Evolutionary conservation across 2,113 vertebrate genomes (phyloP), one percentile per base, ranked within the genome.

Genomic region (Rhombomys opimus): DNA sequence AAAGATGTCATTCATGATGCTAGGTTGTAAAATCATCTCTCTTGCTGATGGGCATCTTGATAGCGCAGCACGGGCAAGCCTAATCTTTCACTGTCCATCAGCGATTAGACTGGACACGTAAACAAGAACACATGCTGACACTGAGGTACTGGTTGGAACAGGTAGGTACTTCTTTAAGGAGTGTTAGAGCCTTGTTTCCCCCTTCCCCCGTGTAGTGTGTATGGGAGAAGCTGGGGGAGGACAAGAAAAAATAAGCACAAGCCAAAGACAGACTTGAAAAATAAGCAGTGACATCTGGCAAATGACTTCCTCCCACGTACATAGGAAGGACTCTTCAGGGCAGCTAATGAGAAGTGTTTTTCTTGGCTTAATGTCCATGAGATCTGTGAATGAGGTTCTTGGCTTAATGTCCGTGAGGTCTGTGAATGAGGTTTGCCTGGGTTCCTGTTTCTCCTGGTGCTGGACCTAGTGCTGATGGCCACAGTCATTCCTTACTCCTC

Each of bases 211-310:
- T 84, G 70, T 93, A 96, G 76, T 97, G 95, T 98, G 97, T 96
- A 98, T 98, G 98, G 95, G 98, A 98, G 98, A 98, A 98, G 96
- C 93, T 98, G 97, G 96, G 22, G 97, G 95, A 98, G 98, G 98
- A 98, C 98, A 99, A 98, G 98, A 98, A 98, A 99, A 99, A 99
- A 98, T 98, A 98, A 98, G 98, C 98, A 97, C 50, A 98, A 98
- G 98, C 98, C 98, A 98, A 97, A 98, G 96, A 95, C 91, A 97
- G 98, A 90, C 94, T 98, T 97, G 84, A 96, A 98, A 98, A 98
- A 98, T 98, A 99, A 99, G 98, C 98, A 99, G 97, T 87, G 97
- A 98, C 98, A 99, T 99, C 99, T 99, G 99, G 98, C 92, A 98
- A 98, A 97, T 89, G 30, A 99, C 97, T 98, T 99, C 98, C 98